These are phyloP conservation scores for Pelmatolapia mariae DNA, from an alignment of 2,113 vertebrate species.

Conservation along the genomic window DNA sequence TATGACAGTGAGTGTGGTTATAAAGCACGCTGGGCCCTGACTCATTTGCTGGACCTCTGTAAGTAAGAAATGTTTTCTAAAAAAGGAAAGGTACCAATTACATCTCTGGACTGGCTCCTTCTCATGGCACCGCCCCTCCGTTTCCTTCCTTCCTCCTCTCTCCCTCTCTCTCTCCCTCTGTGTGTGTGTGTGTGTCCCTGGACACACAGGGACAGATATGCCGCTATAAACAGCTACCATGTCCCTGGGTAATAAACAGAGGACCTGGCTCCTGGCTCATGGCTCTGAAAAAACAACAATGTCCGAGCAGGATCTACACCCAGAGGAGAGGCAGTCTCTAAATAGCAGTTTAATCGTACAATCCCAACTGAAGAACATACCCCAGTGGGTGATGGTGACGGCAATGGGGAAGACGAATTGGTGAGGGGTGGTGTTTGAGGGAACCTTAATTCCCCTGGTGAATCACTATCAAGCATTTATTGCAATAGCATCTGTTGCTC, in stretches of 20 bases:
- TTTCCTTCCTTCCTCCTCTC: slow-evolving; percentile 32
- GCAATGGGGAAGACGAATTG: background rate
- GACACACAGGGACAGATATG: slow-evolving; percentile 6
- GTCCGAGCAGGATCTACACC: background rate
- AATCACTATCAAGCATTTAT: background rate
- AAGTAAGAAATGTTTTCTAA: slow-evolving; percentile 57
- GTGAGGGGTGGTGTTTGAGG: background rate
- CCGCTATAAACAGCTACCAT: slow-evolving; percentile 28
- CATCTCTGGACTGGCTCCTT: slow-evolving; percentile 49
- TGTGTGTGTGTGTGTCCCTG: background rate
- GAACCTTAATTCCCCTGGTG: background rate
- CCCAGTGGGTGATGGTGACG: background rate
- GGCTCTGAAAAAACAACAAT: background rate
- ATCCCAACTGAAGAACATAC: background rate
- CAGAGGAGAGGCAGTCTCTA: slow-evolving; percentile 8
- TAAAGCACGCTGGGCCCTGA: slow-evolving; percentile 50
- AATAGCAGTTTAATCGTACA: slow-evolving; percentile 14
- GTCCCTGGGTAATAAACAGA: slow-evolving; percentile 31
- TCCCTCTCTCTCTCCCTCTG: background rate
- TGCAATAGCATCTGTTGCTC: background rate
- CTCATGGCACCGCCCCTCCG: slow-evolving; percentile 25
- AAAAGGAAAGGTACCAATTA: slow-evolving; percentile 70
- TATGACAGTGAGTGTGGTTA: slow-evolving; percentile 37
- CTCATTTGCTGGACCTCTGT: slow-evolving; percentile 51
- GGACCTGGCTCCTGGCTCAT: background rate